Percentiles rank a stretch among this genome's conserved stretches.
Evolutionary conservation across 1,140 invertebrate species (phyloP).

Genomic region (Aphelinus atriplicis): DNA sequence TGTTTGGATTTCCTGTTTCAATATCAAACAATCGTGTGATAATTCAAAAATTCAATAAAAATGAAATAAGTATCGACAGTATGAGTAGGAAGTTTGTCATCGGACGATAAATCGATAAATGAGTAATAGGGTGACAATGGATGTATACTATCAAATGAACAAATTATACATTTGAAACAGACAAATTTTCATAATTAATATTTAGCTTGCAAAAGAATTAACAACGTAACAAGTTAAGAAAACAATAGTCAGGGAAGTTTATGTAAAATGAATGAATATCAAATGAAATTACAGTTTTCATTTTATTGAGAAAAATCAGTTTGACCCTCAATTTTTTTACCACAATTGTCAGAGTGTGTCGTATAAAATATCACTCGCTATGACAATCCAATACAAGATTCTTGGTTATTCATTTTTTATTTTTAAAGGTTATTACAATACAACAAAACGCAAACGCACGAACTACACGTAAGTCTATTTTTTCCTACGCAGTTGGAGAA

Average conservation of each 20-base stretch:
- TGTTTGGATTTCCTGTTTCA: conserved; percentile 65
- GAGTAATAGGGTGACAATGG: too few relatives aligned
- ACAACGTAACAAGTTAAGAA: too few relatives aligned
- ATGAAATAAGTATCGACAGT: not conserved
- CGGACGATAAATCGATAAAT: too few relatives aligned
- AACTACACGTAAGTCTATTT: conserved; percentile 34
- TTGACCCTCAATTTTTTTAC: conserved; percentile 39
- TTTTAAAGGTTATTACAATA: conserved; percentile 27
- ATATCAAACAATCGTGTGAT: conserved; percentile 23
- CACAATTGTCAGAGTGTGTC: conserved; percentile 26
- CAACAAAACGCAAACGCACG: conserved; percentile 44
- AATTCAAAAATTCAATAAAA: conserved; percentile 22
- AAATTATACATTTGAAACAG: too few relatives aligned
- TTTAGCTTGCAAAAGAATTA: too few relatives aligned
- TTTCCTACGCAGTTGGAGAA: conserved; percentile 27
- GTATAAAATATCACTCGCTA: conserved; percentile 46
- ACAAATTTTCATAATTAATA: too few relatives aligned
- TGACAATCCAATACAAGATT: conserved; percentile 24
- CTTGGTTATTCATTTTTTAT: conserved; percentile 17
- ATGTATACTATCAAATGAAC: too few relatives aligned
- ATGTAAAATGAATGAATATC: too few relatives aligned
- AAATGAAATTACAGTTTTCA: conserved; percentile 29
- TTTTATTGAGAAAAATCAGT: conserved; percentile 41
- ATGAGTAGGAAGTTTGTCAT: too few relatives aligned
- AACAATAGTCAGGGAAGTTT: too few relatives aligned